Evolutionary conservation across 2,888 invertebrate species (phyloP), one percentile per base, ranked within the genome.

Genomic region (Elysia crispata): DNA sequence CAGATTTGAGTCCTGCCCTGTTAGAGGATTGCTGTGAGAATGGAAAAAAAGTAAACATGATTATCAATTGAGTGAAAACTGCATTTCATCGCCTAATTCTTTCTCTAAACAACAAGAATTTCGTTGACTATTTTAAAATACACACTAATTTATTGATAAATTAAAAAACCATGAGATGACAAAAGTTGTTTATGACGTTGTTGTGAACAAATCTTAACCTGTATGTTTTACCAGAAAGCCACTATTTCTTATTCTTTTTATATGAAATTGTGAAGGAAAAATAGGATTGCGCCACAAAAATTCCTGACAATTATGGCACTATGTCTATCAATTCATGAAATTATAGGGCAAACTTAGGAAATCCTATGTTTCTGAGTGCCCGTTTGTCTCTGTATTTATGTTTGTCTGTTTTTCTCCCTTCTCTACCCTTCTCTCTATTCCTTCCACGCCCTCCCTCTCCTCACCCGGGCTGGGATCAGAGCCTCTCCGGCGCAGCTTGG

Each of bases 391-490:
- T 31, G 28, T 30, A 28, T 60, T 60, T 31, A 6, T 31, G 1
- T 1, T 5, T 25, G 30, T 30, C n/a, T n/a, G 31, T 75, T 20
- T 28, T 23, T 15, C 60, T 31, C n/a, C 30, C 23, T 62, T 5
- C 15, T 6, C 54, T 54, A 13, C 31, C 75, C n/a, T n/a, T 75
- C 30, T 23, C 28, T 74, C 28, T 30, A 20, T 74, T 1, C 54
- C 20, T 28, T 30, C 28, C 54, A 30, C 11, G 1, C 54, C 30
- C 6, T 33, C 20, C 11, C 60, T 60, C 60, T 60, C 60, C 31
- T 74, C 54, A 74, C 79, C 74, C 57, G 66, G 49, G 41, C 18
- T 49, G 23, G 79, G 74, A 31, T 79, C 79, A 73, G 74, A 74
- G 33, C 66, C 64, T 50, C 79, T 15, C 49, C 74, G 74, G 20